Evolutionary conservation across 2,888 invertebrate genomes (phyloP).

Genomic region (Ophioninae sp.): DNA sequence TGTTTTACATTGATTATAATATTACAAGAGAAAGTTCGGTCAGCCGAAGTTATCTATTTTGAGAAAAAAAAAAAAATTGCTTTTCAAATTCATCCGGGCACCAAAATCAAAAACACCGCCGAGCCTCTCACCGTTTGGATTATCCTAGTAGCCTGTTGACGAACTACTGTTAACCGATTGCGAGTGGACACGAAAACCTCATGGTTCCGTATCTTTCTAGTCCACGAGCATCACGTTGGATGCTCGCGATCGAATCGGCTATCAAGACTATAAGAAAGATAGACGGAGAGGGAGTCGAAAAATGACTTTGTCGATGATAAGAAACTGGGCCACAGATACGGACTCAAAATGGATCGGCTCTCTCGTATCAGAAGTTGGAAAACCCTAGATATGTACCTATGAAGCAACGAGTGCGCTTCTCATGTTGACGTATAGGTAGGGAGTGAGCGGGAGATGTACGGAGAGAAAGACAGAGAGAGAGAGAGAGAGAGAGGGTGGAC

Average conservation of each 20-base stretch:
- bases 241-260: conserved; percentile 2
- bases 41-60: no score
- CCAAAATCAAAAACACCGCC: no score
- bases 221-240: neutral
- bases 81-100: no score
- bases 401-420: conserved; percentile 34
- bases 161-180: neutral
- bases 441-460: neutral
- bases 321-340: conserved; percentile 39
- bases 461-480: conserved; percentile 10
- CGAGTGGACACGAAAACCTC: neutral
- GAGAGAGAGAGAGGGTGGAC: conserved; percentile 1
- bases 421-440: conserved; percentile 4
- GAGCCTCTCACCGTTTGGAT: no score
- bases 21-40: no score
- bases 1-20: no score
- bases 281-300: neutral
- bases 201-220: neutral
- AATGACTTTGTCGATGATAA: conserved; percentile 24
- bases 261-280: neutral
- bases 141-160: neutral
- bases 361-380: conserved; percentile 9
- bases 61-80: no score
- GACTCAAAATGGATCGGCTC: conserved; percentile 1
- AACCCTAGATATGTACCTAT: conserved; percentile 3